Evolutionary conservation across 1,140 invertebrate genomes (phyloP).

Genomic region (Ridgeia piscesae): DNA sequence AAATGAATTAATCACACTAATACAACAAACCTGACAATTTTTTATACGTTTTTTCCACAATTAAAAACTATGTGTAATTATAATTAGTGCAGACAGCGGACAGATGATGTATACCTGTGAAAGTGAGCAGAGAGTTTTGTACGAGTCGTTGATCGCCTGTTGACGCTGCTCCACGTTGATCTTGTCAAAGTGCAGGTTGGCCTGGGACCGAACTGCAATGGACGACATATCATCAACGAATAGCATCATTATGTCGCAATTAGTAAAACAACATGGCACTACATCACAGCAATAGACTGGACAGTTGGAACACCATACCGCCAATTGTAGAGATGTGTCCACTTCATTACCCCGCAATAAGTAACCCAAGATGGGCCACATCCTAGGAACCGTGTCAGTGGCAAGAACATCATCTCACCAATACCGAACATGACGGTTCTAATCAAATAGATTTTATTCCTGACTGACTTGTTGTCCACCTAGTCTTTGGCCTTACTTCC

Average conservation of each 20-base stretch:
- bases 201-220: slow-evolving; percentile 52
- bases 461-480: not conserved
- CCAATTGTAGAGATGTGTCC: not conserved
- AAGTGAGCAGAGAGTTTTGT: slow-evolving; percentile 77
- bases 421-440: not conserved
- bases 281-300: not conserved
- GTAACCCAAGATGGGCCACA: not conserved
- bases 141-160: slow-evolving; percentile 77
- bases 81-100: not conserved
- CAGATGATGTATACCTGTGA: slow-evolving; percentile 62
- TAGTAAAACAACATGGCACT: not conserved
- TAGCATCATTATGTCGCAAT: not conserved
- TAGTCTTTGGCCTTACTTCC: too few relatives aligned
- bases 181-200: slow-evolving; percentile 62
- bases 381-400: too few relatives aligned
- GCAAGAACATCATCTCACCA: slow-evolving; percentile 12
- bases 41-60: too few relatives aligned
- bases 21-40: too few relatives aligned
- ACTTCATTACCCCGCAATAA: not conserved
- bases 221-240: not conserved
- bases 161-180: slow-evolving; percentile 83
- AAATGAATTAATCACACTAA: too few relatives aligned
- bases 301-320: not conserved
- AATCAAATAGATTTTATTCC: not conserved
- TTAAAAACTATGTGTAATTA: too few relatives aligned